Conservation (phyloP, 2,113 vertebrate species). For the Morone chrysops region DNA sequence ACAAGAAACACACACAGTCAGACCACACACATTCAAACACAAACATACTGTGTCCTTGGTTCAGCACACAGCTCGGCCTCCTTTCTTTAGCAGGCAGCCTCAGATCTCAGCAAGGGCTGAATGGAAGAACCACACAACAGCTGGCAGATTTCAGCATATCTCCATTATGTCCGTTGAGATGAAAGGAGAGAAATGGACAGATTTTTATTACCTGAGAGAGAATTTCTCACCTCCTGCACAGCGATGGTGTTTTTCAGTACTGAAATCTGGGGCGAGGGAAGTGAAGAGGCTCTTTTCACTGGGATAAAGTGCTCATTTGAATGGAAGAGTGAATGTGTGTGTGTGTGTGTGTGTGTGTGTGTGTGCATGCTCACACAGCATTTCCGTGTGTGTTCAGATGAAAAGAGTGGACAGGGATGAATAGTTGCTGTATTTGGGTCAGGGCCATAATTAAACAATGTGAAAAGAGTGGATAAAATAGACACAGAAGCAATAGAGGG, state of each 20-base stretch:
- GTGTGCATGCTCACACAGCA: conserved; percentile 3
- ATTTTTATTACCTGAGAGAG: conserved; percentile 54
- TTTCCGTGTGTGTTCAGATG: conserved; percentile 42
- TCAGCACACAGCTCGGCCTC: conserved; percentile 5
- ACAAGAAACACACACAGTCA: conserved; percentile 5
- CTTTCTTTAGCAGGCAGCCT: conserved; percentile 38
- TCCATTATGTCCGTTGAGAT: conserved; percentile 37
- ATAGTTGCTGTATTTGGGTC: conserved; percentile 73
- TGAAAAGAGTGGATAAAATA: conserved; percentile 43
- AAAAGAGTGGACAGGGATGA: conserved; percentile 62
- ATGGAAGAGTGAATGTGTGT: conserved; percentile 61
- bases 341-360: conserved; percentile 27
- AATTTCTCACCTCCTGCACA: conserved; percentile 49
- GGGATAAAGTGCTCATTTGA: conserved; percentile 73
- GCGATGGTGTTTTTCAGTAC: conserved; percentile 41
- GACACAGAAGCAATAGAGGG: conserved; percentile 4
- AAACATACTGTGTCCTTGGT: conserved; percentile 35
- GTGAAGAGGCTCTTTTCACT: conserved; percentile 67
- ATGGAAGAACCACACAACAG: conserved; percentile 36
- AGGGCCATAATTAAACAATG: conserved; percentile 58
- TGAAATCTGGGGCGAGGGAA: conserved; percentile 64
- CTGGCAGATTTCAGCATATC: conserved; percentile 40
- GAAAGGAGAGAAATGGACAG: conserved; percentile 43
- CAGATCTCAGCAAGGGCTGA: conserved; percentile 25
- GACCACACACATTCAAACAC: conserved; percentile 13